Conservation (phyloP, 1,140 invertebrate genomes). For the Drosophila miranda region DNA sequence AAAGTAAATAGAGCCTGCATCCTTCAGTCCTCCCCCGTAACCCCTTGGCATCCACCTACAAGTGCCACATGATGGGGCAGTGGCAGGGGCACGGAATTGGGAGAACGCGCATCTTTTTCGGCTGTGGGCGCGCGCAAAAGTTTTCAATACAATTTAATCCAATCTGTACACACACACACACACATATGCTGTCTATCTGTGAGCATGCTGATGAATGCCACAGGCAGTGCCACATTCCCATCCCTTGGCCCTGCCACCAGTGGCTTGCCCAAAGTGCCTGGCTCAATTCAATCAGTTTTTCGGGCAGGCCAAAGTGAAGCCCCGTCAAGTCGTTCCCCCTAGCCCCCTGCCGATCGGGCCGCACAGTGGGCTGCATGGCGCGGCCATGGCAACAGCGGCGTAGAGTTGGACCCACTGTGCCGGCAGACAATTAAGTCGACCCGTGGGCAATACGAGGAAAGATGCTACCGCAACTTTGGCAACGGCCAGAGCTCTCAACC, state of each 20-base stretch:
- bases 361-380: constrained; percentile 13
- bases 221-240: constrained; percentile 3
- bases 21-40: constrained; percentile 30
- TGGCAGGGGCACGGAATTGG: background rate
- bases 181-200: constrained; percentile 5
- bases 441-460: constrained; percentile 31
- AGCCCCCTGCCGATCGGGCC: background rate
- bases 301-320: constrained; percentile 14
- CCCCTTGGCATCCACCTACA: background rate
- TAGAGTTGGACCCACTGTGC: constrained; percentile 36
- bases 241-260: background rate
- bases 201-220: constrained; percentile 9
- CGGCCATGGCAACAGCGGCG: too few relatives aligned
- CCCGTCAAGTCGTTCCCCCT: background rate
- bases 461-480: constrained; percentile 43
- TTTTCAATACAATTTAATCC: constrained; percentile 73
- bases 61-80: too few relatives aligned
- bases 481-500: constrained; percentile 3
- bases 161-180: constrained; percentile 35
- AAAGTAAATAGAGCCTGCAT: constrained; percentile 80
- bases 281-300: constrained; percentile 41
- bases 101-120: constrained; percentile 24
- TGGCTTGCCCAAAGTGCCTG: constrained; percentile 33
- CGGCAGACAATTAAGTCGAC: constrained; percentile 49
- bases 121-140: constrained; percentile 37